Evolutionary conservation across 2,113 vertebrate species (phyloP), one percentile per base, ranked within the genome.

Genomic region (Muntiacus muntjak): DNA sequence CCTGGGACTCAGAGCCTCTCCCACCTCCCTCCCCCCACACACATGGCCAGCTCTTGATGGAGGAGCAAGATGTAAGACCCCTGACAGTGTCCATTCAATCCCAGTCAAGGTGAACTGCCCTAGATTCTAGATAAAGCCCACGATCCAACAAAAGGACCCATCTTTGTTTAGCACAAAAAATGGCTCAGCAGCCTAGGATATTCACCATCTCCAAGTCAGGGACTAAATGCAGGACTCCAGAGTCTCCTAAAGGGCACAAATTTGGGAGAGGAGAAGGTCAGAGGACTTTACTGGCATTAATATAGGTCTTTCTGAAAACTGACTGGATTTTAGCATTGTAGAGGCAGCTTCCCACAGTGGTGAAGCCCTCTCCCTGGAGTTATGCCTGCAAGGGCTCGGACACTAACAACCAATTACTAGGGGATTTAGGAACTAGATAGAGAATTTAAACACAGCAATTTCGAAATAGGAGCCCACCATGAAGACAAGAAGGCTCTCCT

Each of bases 71-170:
- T 5, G 1, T 17, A 52, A 8, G 50, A 25, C 40, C 26, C 57
- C 28, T 33, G 0, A 4, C 6, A 1, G 16, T 13, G 8, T 26
- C 30, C 50, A 21, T 10, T 55, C 74, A 6, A 1, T 43, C 25
- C 4, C 8, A 50, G 23, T 58, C 21, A 13, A 26, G 13, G 40
- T 6, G 26, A 74, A 8, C 45, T 25, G 43, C 3, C 33, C 54
- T 5, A 50, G 67, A 16, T 67, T 40, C 40, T 50, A 28, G 21
- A 86, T 6, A 55, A 58, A 85, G 40, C 55, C 23, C 9, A 13
- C 7, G 12, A 50, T 25, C 40, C 67, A 50, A 26, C 30, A 40
- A 23, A 88, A 33, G 17, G 19, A 23, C 19, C 13, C 45, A 25
- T n/a, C 11, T 5, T 15, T 33, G 23, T 62, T 64, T 26, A 62